These are phyloP conservation scores for Virgularia gustaviana DNA, from an alignment of 92 coral and sea anemone genomes.

Conservation along the genomic window DNA sequence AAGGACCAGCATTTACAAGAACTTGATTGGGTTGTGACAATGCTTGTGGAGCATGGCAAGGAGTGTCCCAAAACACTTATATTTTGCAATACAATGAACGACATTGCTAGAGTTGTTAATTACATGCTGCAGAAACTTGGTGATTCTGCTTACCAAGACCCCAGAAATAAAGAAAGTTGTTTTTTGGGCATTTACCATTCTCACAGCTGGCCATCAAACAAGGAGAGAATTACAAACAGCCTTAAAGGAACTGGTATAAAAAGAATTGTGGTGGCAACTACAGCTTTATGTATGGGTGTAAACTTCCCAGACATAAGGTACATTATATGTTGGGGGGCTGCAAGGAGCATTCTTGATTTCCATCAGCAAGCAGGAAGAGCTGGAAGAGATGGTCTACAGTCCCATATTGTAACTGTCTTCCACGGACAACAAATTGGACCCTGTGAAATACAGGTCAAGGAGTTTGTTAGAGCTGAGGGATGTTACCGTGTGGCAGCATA, in stretches of 20 bases:
- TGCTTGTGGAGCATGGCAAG: conserved; percentile 18
- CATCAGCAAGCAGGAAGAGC: conserved; percentile 27
- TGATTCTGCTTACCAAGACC: background rate
- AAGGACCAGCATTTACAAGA: too few relatives aligned
- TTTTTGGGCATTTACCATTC: conserved; percentile 25
- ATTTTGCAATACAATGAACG: conserved; percentile 32
- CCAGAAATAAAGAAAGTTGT: background rate
- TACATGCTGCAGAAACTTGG: background rate
- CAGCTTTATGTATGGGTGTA: conserved; percentile 26
- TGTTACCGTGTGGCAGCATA: conserved; percentile 6
- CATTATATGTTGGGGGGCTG: conserved; percentile 18
- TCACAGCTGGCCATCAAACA: conserved; percentile 1
- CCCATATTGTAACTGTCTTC: background rate
- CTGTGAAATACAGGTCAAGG: conserved; percentile 5
- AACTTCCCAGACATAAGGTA: conserved; percentile 26
- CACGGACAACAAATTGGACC: conserved; percentile 25
- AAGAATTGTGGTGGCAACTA: conserved; percentile 18
- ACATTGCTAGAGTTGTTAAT: background rate
- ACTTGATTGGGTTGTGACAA: conserved; percentile 35
- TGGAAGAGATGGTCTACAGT: conserved; percentile 27
- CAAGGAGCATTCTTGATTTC: background rate
- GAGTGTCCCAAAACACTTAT: conserved; percentile 31
- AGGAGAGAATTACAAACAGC: background rate
- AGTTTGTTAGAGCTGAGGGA: background rate
- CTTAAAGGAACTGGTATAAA: background rate